Percentiles rank a stretch among this genome's conserved stretches.
Evolutionary conservation across 2,888 invertebrate genomes (phyloP).

Genomic region (Elmis aenea): DNA sequence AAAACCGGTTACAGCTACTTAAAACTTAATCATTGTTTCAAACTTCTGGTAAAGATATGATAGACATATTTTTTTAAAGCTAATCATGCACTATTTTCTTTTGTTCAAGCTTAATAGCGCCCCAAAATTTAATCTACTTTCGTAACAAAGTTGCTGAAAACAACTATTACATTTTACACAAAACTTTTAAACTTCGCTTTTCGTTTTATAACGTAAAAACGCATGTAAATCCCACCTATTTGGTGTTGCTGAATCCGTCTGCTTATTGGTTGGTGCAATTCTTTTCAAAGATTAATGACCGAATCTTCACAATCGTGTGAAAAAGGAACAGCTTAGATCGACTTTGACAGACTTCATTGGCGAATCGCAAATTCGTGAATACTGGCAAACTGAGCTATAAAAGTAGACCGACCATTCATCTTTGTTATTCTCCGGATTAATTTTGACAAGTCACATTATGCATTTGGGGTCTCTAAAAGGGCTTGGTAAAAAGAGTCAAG

Average conservation of each 20-base stretch:
- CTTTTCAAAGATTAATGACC: slow-evolving; percentile 28
- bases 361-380: slow-evolving; percentile 25
- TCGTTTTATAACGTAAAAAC: no score
- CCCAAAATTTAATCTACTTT: no score
- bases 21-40: slow-evolving; percentile 33
- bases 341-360: slow-evolving; percentile 27
- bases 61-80: slow-evolving; percentile 31
- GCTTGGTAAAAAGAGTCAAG: no score
- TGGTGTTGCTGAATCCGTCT: slow-evolving; percentile 14
- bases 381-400: slow-evolving; percentile 10
- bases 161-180: no score
- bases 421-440: slow-evolving; percentile 15
- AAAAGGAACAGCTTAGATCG: slow-evolving; percentile 25
- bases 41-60: slow-evolving; percentile 28
- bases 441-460: slow-evolving; percentile 9
- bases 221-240: slow-evolving; percentile 17
- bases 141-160: no score
- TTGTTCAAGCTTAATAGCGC: no score
- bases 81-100: no score
- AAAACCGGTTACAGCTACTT: slow-evolving; percentile 21
- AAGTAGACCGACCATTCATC: slow-evolving; percentile 14
- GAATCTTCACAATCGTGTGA: slow-evolving; percentile 16
- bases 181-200: no score
- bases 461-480: no score
- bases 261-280: slow-evolving; percentile 23